These are phyloP conservation scores for Garra rufa DNA, from an alignment of 2,113 vertebrate species.

Conservation along the genomic window DNA sequence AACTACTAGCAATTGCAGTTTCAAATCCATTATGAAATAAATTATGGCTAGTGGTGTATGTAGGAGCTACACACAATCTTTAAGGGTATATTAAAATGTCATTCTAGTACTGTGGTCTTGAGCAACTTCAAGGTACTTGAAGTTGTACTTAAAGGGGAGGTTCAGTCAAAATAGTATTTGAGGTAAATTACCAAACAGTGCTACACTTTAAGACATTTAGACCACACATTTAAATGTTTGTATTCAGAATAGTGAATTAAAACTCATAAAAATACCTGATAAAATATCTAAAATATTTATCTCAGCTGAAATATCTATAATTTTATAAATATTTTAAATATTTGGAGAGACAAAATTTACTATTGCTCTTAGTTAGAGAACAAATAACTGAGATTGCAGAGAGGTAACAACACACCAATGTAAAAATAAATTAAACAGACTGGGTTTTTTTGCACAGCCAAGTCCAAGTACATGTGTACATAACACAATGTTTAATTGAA, in stretches of 20 bases:
- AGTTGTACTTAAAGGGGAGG: not conserved
- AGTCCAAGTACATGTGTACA: not conserved
- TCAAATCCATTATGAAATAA: constrained; percentile 20
- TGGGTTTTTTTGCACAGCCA: not conserved
- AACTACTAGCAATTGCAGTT: not conserved
- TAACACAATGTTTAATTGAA: not conserved
- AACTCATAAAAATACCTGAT: not conserved
- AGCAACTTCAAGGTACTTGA: not conserved
- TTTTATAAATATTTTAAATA: not conserved
- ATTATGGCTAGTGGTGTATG: not conserved
- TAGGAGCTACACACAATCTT: not conserved
- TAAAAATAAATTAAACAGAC: not conserved
- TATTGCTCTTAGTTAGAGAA: not conserved
- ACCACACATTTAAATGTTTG: constrained; percentile 6
- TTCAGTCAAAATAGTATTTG: constrained; percentile 1
- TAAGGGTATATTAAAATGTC: not conserved
- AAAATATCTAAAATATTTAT: not conserved
- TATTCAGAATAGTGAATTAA: not conserved
- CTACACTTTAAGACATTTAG: not conserved
- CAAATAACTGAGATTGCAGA: not conserved
- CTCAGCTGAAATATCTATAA: not conserved
- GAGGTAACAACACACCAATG: not conserved
- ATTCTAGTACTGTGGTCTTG: not conserved
- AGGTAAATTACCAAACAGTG: constrained; percentile 9
- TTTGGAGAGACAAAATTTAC: not conserved